Evolutionary conservation across 2,113 vertebrate genomes (phyloP), one percentile per base, ranked within the genome.

Genomic region (Halcyon senegalensis): DNA sequence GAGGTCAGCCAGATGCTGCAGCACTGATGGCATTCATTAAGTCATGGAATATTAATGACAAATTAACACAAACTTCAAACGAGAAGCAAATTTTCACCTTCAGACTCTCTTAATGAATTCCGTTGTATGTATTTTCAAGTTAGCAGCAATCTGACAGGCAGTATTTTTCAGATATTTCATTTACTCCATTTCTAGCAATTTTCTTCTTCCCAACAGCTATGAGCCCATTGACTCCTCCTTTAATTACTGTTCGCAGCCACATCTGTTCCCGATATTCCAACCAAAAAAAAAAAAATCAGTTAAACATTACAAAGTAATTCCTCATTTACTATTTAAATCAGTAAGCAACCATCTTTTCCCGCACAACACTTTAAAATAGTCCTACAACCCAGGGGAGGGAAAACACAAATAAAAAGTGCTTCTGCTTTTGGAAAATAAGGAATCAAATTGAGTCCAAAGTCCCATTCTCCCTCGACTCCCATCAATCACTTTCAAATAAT

Each of bases 401-500:
- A 0, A 3, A 20, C 14, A 12, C 1, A 56, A 39, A 17, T 17
- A 72, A 44, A 1, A 44, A 1, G 31, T 73, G 10, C 60, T 73
- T 25, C 63, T 75, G 23, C 3, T 33, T 74, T 95, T 59, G 10
- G 17, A 86, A 79, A 63, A 16, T 18, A 35, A 43, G 33, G 33
- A 91, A 84, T 59, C 21, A 79, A 93, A 90, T 50, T n/a, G 12
- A 63, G 28, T 48, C 53, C 59, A 30, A 58, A 83, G 44, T 51
- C 30, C 81, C 67, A n/a, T 56, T n/a, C 77, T 59, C 58, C 21
- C 4, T 35, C 53, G 76, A 89, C 20, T 93, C 68, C 63, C 62
- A 96, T 75, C 94, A 95, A 89, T 93, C 90, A 83, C 92, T 84
- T 94, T 4, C 59, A 68, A 96, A 82, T 86, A 96, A 97, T 88